Evolutionary conservation across 2,888 invertebrate genomes (phyloP).

Genomic region (Dromius quadrimaculatus): DNA sequence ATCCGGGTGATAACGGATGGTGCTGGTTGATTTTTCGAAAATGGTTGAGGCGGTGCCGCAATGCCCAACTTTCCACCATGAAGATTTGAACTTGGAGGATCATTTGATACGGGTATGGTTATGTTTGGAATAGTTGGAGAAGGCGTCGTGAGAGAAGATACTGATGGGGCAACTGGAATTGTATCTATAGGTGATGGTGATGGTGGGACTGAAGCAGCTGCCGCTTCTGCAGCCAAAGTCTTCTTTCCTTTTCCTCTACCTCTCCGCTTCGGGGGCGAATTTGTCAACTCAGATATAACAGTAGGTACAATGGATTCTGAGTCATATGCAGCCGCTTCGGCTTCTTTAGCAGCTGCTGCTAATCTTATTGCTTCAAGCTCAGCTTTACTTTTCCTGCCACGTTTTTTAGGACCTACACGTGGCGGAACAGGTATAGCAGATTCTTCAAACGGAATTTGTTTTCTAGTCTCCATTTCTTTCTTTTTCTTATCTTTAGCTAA

Average conservation of each 20-base stretch:
- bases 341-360: slow-evolving; percentile 67
- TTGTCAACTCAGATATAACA: slow-evolving; percentile 39
- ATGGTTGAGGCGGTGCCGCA: slow-evolving; percentile 69
- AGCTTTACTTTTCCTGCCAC: slow-evolving; percentile 64
- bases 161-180: slow-evolving; percentile 55
- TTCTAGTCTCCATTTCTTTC: slow-evolving; percentile 69
- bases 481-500: slow-evolving; percentile 70
- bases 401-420: slow-evolving; percentile 38
- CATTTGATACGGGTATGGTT: slow-evolving; percentile 53
- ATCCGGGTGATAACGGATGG: slow-evolving; percentile 75
- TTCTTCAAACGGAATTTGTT: slow-evolving; percentile 56
- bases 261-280: slow-evolving; percentile 60
- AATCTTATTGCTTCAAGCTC: slow-evolving; percentile 69
- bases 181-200: slow-evolving; percentile 68
- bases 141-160: not conserved
- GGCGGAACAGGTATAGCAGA: slow-evolving; percentile 43
- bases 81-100: slow-evolving; percentile 61
- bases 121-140: slow-evolving; percentile 29
- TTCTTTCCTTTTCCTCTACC: slow-evolving; percentile 67
- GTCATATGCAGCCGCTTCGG: not conserved
- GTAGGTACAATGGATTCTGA: slow-evolving; percentile 41
- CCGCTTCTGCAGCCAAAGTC: slow-evolving; percentile 65
- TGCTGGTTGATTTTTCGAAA: slow-evolving; percentile 67
- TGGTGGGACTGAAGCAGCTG: slow-evolving; percentile 68
- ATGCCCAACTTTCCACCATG: slow-evolving; percentile 62